Evolutionary conservation across 2,888 invertebrate species (phyloP), one percentile per base, ranked within the genome.

Genomic region (Cheilosia scutellata): DNA sequence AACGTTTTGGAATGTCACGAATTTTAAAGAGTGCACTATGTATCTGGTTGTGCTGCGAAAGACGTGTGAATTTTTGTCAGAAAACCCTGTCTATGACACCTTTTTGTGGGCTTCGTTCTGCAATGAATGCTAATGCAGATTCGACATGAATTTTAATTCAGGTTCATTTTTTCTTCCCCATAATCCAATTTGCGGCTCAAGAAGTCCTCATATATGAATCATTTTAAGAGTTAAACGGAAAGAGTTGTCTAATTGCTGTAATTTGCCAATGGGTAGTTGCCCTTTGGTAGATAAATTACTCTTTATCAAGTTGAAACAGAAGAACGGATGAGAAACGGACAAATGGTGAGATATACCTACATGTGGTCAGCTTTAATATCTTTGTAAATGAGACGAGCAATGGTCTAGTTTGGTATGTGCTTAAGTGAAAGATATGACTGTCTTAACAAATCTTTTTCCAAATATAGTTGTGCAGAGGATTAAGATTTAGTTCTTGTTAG

Each of bases 221-320:
- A 82, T 71, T 77, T 71, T 20, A 37, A 51, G 63, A 25, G 44
- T 16, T 47, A 72, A 65, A 58, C 53, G 58, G 25, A 68, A 65
- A 72, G 62, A 47, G 65, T 74, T 20, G 53, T 82, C 62, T 78
- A 78, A 83, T 74, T 78, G 68, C 57, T 57, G 40, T 72, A 83
- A 78, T 78, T 68, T 72, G 62, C 53, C 55, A 4, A 1, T 3
- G 66, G 55, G 55, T 27, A 25, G 25, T 42, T 78, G 78, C 60
- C 82, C 31, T 57, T 66, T 44, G 63, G 58, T 13, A 51, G 72
- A 82, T 82, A 82, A 71, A 77, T 77, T 77, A 66, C 16, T 27
- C 20, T 62, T 72, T 82, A 82, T 82, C 82, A 47, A 47, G 72
- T 9, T 57, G 31, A 20, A 33, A 72, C 65, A 82, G 77, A 71